A percentile compares a stretch with the other conserved stretches of the same genome.
Conservation (phyloP, 1,140 invertebrate genomes). For the Macrotrachela quadricornifera region DNA sequence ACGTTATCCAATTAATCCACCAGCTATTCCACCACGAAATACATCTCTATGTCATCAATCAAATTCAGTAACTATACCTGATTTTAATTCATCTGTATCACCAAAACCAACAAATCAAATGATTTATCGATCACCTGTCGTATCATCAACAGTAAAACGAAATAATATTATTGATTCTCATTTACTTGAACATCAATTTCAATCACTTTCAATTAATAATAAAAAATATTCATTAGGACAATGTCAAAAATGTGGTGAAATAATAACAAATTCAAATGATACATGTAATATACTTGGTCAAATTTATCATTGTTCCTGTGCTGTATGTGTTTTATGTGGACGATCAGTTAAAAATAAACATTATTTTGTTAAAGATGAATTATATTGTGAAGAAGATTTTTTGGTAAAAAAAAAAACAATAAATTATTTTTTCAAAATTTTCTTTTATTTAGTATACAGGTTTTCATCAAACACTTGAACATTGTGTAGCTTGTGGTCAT, state of each 20-base stretch:
- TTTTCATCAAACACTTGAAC: constrained; percentile 64
- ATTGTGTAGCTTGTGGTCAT: constrained; percentile 81
- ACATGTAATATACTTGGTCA: constrained; percentile 97
- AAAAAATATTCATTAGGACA: neutral
- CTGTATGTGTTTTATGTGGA: constrained; percentile 58
- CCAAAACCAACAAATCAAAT: too few species aligned
- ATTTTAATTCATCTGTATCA: too few species aligned
- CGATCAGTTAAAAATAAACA: constrained; percentile 83
- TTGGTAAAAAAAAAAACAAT: constrained; percentile 30
- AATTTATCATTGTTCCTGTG: constrained; percentile 90
- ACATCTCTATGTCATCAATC: too few species aligned
- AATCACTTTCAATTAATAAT: neutral
- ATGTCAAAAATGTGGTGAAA: constrained; percentile 57
- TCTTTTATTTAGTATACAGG: constrained; percentile 48
- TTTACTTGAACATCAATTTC: too few species aligned
- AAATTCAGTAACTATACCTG: too few species aligned
- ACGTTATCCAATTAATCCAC: too few species aligned
- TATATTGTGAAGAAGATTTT: constrained; percentile 95
- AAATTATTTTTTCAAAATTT: too few species aligned
- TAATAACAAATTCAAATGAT: constrained; percentile 75
- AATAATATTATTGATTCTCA: too few species aligned
- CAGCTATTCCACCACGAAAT: too few species aligned
- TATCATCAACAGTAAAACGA: too few species aligned
- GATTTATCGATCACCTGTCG: too few species aligned
- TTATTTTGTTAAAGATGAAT: constrained; percentile 87